Base-by-base conservation (phyloP, 2,797 vertebrate genomes). In the Poecilia gillii region DNA sequence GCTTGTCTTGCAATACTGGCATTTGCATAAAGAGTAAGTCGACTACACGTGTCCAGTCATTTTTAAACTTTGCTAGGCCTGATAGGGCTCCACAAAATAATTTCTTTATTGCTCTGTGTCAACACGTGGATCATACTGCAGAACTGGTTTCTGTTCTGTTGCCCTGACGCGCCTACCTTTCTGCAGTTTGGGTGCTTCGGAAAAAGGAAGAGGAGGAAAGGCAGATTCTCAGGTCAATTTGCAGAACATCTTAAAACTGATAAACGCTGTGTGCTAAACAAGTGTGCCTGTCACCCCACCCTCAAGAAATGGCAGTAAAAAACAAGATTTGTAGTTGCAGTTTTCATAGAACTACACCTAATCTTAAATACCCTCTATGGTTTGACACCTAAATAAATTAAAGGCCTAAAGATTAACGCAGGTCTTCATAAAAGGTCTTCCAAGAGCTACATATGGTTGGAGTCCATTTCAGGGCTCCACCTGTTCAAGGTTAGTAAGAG, bases 1-100 rank as follows among this genome's bases (percentile, higher is more conserved):
- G 93, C 95, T 96, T 92, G 93, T 96, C 95, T 96, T 94, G 95
- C 95, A 96, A 96, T 95, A 95, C 95, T 95, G 94, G 95, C 95
- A 95, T 96, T 96, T 96, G 96, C 96, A 96, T 96, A 96, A 72
- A 96, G 96, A 94, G 95, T 94, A 94, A 91, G 94, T 96, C 93
- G 89, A 95, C 95, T 95, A 95, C 92, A 94, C 94, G 94, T 95
- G 94, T 95, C 95, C 95, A 95, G 95, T 95, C 94, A 89, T 89
- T 93, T 59, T 92, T 86, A 89, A 92, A 95, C 92, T 91, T 91
- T 86, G 88, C 94, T 95, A 95, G 94, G 92, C 95, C 92, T 96
- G 95, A 94, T 93, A 96, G 94, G 94, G 95, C 94, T 96, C 93
- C 93, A 94, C 93, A 94, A 94, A 94, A 94, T 91, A 92, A 91